These are phyloP conservation scores for Psephotus haematonotus DNA, from an alignment of 2,113 vertebrate species.

Conservation along the genomic window DNA sequence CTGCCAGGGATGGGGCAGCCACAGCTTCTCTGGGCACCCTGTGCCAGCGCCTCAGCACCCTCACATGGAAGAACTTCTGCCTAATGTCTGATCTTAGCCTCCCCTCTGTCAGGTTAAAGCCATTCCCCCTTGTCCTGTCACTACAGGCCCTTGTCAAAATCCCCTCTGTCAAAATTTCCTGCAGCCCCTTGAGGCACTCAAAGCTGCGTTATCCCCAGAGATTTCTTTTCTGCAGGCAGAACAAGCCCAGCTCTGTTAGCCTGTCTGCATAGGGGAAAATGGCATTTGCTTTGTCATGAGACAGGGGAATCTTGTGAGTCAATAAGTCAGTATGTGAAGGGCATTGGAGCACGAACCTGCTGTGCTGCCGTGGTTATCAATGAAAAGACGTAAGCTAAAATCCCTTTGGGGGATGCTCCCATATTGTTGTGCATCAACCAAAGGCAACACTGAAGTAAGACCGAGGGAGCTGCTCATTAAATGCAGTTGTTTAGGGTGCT, in stretches of 20 bases:
- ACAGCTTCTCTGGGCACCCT: not conserved
- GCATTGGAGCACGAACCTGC: not conserved
- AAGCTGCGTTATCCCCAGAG: not conserved
- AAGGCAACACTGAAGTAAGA: not conserved
- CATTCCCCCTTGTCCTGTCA: not conserved
- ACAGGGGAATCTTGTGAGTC: not conserved
- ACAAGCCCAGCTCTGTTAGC: not conserved
- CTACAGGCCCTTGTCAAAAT: not conserved
- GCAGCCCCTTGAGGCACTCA: not conserved
- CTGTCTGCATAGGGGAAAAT: not conserved
- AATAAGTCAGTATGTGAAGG: not conserved
- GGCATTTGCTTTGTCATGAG: not conserved
- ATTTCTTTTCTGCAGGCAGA: not conserved
- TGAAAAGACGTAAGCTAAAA: not conserved
- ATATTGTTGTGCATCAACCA: rapidly evolving
- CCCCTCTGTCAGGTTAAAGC: not conserved
- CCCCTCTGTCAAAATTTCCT: not conserved
- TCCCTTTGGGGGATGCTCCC: not conserved
- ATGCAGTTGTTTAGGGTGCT: not conserved
- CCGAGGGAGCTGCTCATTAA: not conserved
- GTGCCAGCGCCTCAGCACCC: not conserved
- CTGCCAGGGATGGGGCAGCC: no score
- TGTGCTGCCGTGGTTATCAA: not conserved
- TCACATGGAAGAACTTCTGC: not conserved
- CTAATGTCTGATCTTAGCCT: not conserved